These are phyloP conservation scores for Tyria jacobaeae DNA, from an alignment of 2,888 invertebrate genomes.

Conservation along the genomic window DNA sequence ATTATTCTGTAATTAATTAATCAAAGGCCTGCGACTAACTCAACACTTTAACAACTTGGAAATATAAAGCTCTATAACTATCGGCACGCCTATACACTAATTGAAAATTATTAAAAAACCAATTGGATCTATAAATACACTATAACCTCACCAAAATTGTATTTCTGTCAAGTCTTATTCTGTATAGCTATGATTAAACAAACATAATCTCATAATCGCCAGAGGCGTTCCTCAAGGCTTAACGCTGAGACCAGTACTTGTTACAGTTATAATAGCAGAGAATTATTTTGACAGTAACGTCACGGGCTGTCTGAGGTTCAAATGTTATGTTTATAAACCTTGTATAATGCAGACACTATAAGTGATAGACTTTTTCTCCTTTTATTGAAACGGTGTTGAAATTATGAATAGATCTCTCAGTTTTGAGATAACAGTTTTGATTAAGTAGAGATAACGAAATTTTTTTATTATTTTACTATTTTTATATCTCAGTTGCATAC, in stretches of 20 bases:
- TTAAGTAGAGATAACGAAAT: neutral
- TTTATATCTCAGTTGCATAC: too few species aligned
- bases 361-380: neutral
- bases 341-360: slow-evolving; percentile 21
- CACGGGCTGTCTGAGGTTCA: slow-evolving; percentile 52
- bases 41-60: neutral
- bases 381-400: neutral
- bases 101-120: slow-evolving; percentile 6
- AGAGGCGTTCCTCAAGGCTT: slow-evolving; percentile 46
- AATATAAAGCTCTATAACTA: neutral
- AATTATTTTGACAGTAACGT: slow-evolving; percentile 57
- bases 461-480: neutral
- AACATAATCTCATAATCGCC: slow-evolving; percentile 27
- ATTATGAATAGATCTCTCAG: neutral
- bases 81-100: neutral
- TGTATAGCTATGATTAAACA: slow-evolving; percentile 28
- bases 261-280: slow-evolving; percentile 50
- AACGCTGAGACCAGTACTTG: slow-evolving; percentile 47
- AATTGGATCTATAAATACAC: neutral
- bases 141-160: slow-evolving; percentile 8
- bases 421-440: neutral
- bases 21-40: slow-evolving; percentile 1
- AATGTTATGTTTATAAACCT: slow-evolving; percentile 47
- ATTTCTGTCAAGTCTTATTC: slow-evolving; percentile 15
- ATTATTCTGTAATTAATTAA: neutral